These are phyloP conservation scores for Macrosteles quadrilineatus DNA, from an alignment of 1,140 invertebrate species.

Conservation along the genomic window DNA sequence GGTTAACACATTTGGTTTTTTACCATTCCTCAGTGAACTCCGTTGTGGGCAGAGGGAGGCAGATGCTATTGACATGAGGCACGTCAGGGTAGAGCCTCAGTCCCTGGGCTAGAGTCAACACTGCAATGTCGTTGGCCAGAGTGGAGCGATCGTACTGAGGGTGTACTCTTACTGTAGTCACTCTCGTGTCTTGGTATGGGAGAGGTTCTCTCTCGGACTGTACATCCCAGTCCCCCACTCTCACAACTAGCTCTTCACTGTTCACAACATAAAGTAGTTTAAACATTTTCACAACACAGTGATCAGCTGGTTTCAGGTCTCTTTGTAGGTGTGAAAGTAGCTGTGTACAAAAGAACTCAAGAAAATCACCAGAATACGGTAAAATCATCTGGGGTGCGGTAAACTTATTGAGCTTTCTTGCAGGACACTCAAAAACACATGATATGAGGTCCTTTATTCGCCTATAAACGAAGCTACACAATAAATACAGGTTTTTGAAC, in stretches of 20 bases:
- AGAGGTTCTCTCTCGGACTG: constrained; percentile 56
- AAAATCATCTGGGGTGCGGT: not conserved
- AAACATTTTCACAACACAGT: too few species aligned
- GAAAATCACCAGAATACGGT: too few species aligned
- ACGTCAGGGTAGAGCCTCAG: constrained; percentile 50
- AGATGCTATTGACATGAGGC: constrained; percentile 70
- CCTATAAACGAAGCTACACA: too few species aligned
- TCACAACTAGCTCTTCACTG: constrained; percentile 18
- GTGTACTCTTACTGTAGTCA: constrained; percentile 48
- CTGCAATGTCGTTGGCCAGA: constrained; percentile 52
- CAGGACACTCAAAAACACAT: too few species aligned
- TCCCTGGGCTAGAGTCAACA: constrained; percentile 52
- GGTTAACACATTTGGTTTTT: too few species aligned
- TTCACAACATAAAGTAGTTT: not conserved
- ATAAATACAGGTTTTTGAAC: too few species aligned
- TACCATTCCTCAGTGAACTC: constrained; percentile 42
- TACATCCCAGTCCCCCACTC: constrained; percentile 56
- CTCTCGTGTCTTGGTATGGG: constrained; percentile 56
- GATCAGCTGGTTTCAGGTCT: not conserved
- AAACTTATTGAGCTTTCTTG: too few species aligned
- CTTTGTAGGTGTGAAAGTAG: not conserved
- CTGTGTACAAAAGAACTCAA: too few species aligned
- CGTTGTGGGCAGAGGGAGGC: constrained; percentile 58
- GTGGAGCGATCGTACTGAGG: constrained; percentile 44
- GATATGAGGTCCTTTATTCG: too few species aligned